phyloP scores from a whole-genome alignment of 2,797 vertebrate genomes.

The Limosa lapponica region DNA sequence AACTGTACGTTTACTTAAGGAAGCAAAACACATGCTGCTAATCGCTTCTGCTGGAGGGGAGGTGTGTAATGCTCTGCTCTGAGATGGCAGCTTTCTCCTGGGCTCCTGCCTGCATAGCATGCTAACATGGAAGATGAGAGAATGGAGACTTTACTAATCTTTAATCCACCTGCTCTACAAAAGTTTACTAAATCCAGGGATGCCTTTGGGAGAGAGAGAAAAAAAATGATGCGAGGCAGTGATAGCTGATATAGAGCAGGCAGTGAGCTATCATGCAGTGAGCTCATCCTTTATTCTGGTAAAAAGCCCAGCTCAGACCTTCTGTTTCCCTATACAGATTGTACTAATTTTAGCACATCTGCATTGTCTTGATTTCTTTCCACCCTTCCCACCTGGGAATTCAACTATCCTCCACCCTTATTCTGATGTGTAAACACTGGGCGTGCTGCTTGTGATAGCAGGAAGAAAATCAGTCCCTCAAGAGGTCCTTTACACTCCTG shows the following conservation, averaged over 20 bases:
- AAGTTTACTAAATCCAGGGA: neutral
- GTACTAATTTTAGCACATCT: neutral
- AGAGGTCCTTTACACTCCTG: neutral
- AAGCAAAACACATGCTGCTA: neutral
- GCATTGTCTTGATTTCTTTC: neutral
- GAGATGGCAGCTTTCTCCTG: neutral
- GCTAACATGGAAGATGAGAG: neutral
- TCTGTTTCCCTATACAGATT: neutral
- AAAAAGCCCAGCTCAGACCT: neutral
- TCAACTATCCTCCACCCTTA: neutral
- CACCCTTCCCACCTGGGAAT: neutral
- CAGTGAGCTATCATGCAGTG: neutral
- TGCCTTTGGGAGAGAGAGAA: neutral
- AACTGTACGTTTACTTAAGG: neutral
- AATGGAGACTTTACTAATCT: neutral
- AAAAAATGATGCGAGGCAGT: accelerated
- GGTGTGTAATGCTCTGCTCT: accelerated
- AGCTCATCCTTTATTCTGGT: neutral
- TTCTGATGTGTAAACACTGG: neutral
- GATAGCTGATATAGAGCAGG: neutral
- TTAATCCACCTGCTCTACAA: neutral
- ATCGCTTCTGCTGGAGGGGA: neutral
- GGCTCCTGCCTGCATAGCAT: neutral
- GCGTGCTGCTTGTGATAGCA: neutral
- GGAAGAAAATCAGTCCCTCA: neutral